Evolutionary conservation across 2,113 vertebrate genomes (phyloP), one percentile per base, ranked within the genome.

Genomic region (Aleadryas rufinucha): DNA sequence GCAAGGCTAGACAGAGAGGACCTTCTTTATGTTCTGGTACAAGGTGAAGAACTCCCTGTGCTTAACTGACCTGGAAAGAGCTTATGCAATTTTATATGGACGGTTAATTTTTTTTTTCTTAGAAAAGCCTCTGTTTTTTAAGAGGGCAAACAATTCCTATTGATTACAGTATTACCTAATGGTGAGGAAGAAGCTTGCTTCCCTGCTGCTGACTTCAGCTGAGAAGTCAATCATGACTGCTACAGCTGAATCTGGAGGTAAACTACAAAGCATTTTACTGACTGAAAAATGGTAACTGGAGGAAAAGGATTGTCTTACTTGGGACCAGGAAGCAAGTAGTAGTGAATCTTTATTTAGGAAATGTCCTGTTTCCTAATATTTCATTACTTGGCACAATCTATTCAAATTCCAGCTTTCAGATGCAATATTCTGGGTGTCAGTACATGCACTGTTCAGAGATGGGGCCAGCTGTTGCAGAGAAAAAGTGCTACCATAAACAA

Each of bases 51-150:
- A 93, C 86, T 45, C 20, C 11, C 69, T 84, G 72, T 95, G 93
- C 84, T 96, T 90, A 75, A 86, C 85, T 89, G 95, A 95, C 85
- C 95, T 63, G 85, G 93, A 97, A 96, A 96, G 11, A 96, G 82
- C 57, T 94, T 91, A 57, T 83, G 72, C 41, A 85, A 68, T 96
- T 96, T 91, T 39, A 76, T 79, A 39, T 59, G 82, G 80, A 86
- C 59, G 77, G 66, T 63, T 71, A 57, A 12, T n/a, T 78, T 69
- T 50, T 61, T 59, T 91, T 54, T 80, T 33, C 72, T 66, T 60
- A 61, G 65, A 74, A 95, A 88, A 90, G 44, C n/a, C 6, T 82
- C 35, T 47, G 13, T 56, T 42, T 80, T 52, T 54, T 70, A 78
- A 54, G 81, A 88, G 27, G 31, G 65, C 44, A 82, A 70, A 72